Base-by-base conservation (phyloP, 35 echinoderm and acorn worm genomes). In the Holothuria glaberrima region DNA sequence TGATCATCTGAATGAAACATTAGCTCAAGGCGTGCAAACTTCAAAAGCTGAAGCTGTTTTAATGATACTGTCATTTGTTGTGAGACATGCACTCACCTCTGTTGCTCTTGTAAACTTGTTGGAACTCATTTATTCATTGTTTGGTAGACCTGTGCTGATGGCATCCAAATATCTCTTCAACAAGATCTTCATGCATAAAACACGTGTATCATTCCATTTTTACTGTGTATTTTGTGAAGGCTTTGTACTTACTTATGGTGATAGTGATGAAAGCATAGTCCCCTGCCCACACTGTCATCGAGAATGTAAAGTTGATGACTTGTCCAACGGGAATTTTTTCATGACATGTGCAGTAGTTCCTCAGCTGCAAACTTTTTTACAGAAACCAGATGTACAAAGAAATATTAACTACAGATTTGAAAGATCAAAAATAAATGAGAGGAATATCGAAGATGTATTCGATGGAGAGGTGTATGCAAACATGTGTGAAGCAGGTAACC, bases 1-100 rank as follows among this genome's bases (percentile, higher is more conserved):
- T 81, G 76, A 81, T 10, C 44, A 29, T 14, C 19, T 81, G 35
- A 48, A 81, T 48, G 76, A 81, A 57, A 36, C 13, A 12, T 57
- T 81, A 48, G 9, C 33, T 12, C 12, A 45, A 1, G 76, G 76
- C 2, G 76, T 81, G 4, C 9, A 81, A 2, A 81, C 76, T 36
- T 36, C 76, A 14, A 36, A 28, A 57, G 76, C 76, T 36, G 76
- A 81, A 57, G 76, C 48, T 12, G 18, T 81, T 36, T 41, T 81
- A n/a, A 81, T 81, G 76, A 26, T 81, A 6, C 34, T 81, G 17
- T 36, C 76, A n/a, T 81, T 81, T 81, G 76, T 81, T 46, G 46
- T 81, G 76, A 45, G 76, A 20, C 76, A 81, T 48, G 30, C 31
- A 36, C 48, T 81, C 26, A 45, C 32, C 19, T 81, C 76, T 17